phyloP scores from a whole-genome alignment of 2,888 invertebrate species.

The Lasioglossum marginatum region DNA sequence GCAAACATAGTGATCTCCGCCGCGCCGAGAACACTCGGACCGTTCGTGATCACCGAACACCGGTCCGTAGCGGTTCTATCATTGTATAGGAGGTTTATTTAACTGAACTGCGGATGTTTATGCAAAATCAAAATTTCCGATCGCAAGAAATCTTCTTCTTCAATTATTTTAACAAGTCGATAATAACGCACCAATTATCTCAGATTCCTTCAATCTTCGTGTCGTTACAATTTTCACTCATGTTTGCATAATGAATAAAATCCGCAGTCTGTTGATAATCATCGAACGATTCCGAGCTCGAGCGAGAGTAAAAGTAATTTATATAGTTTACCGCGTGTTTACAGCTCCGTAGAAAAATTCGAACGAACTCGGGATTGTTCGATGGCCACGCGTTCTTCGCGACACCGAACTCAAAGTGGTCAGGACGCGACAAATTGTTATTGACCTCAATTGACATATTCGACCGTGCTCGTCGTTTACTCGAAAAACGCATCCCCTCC shows the following conservation, averaged over 20 bases:
- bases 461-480: neutral
- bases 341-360: neutral
- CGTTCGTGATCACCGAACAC: neutral
- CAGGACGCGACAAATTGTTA: neutral
- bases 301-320: neutral
- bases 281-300: neutral
- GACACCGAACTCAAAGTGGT: neutral
- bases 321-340: neutral
- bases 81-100: too few relatives aligned
- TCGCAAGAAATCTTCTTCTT: neutral
- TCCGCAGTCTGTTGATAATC: neutral
- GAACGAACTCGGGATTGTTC: neutral
- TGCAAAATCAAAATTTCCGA: neutral
- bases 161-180: neutral
- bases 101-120: neutral
- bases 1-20: slow-evolving; percentile 59
- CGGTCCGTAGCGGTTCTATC: neutral
- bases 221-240: neutral
- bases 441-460: slow-evolving; percentile 11
- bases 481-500: neutral
- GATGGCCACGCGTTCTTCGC: neutral
- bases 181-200: neutral
- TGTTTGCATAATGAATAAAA: neutral
- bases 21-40: neutral
- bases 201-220: neutral